Percentiles rank a stretch among this genome's conserved stretches.
Conservation (phyloP, 2,797 vertebrate species). For the Poecile montanus region DNA sequence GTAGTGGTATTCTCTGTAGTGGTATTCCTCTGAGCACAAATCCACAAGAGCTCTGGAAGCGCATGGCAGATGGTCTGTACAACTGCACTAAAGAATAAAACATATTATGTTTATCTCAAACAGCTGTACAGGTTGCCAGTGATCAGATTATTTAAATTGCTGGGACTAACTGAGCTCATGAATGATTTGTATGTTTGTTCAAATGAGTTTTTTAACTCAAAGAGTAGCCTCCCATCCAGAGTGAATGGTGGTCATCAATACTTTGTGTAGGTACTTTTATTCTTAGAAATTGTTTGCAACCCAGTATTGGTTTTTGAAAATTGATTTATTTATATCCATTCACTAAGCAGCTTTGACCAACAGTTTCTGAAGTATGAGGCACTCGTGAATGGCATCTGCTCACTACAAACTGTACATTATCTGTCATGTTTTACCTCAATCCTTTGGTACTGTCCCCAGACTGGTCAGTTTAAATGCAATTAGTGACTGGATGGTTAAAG, state of each 20-base stretch:
- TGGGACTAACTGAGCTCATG: not conserved
- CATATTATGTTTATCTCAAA: not conserved
- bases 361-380: not conserved
- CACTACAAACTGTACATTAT: fast-evolving
- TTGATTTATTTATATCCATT: not conserved
- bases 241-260: not conserved
- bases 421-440: not conserved
- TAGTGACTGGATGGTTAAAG: not conserved
- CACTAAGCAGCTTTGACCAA: not conserved
- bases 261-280: not conserved
- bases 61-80: not conserved
- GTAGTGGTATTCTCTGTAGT: not conserved
- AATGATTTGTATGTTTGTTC: not conserved
- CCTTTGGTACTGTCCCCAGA: too few species aligned
- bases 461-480: not conserved
- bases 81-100: not conserved
- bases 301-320: not conserved
- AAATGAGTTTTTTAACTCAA: not conserved
- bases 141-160: not conserved
- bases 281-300: not conserved
- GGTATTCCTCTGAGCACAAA: not conserved
- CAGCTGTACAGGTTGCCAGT: not conserved
- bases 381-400: not conserved
- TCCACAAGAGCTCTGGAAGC: not conserved
- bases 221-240: not conserved